Evolutionary conservation across 2,113 vertebrate genomes (phyloP).

Genomic region (Corynorhinus townsendii): DNA sequence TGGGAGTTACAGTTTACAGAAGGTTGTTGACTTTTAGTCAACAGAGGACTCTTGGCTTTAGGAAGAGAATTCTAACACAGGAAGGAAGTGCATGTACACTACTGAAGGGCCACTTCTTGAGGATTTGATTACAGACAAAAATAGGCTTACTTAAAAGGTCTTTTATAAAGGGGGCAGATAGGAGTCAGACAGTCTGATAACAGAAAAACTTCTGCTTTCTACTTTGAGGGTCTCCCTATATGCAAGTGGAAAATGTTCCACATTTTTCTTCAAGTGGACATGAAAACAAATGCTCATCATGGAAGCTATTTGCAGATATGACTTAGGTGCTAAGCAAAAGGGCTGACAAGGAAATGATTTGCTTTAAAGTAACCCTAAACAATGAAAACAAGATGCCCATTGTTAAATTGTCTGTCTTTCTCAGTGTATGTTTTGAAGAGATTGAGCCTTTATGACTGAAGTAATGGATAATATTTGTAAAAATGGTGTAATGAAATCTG

Average conservation of each 20-base stretch:
- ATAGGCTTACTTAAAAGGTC: slow-evolving; percentile 58
- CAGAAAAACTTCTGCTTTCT: slow-evolving; percentile 55
- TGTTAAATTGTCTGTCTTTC: neutral
- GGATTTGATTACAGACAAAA: slow-evolving; percentile 60
- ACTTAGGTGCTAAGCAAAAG: slow-evolving; percentile 56
- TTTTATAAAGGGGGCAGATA: slow-evolving; percentile 36
- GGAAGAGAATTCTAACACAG: neutral
- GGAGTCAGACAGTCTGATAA: slow-evolving; percentile 48
- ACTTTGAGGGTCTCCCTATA: neutral
- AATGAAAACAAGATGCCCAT: neutral
- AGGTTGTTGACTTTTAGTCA: slow-evolving; percentile 31
- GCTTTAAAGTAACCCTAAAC: slow-evolving; percentile 59
- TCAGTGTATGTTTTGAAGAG: neutral
- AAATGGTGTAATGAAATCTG: slow-evolving; percentile 20
- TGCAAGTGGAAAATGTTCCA: slow-evolving; percentile 47
- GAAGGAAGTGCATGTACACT: slow-evolving; percentile 30
- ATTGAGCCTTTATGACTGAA: neutral
- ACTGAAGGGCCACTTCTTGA: slow-evolving; percentile 35
- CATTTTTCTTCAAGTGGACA: slow-evolving; percentile 61
- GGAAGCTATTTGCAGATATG: slow-evolving; percentile 65
- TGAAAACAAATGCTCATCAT: slow-evolving; percentile 65
- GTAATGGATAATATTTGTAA: slow-evolving; percentile 19
- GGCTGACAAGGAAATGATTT: slow-evolving; percentile 59
- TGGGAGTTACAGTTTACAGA: neutral
- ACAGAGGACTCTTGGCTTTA: neutral